Conservation (phyloP, 2,888 invertebrate genomes). For the Dromius quadrimaculatus region DNA sequence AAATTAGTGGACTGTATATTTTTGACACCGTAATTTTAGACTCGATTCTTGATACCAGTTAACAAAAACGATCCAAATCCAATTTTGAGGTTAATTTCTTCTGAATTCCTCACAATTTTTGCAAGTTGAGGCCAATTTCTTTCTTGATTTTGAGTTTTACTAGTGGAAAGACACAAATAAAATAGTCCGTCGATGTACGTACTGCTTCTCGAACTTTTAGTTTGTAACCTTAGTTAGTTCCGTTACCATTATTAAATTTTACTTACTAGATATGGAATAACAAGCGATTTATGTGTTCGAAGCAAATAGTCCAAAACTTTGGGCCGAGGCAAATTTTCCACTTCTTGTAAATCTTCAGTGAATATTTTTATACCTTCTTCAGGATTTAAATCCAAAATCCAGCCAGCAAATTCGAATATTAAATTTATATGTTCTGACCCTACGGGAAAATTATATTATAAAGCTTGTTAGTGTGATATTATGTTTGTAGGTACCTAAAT, state of each 20-base stretch:
- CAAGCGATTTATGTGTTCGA: slow-evolving; percentile 82
- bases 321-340: slow-evolving; percentile 89
- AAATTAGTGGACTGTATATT: no score
- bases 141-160: no score
- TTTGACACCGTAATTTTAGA: no score
- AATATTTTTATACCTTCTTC: slow-evolving; percentile 92
- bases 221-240: not conserved
- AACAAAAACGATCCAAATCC: no score
- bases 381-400: slow-evolving; percentile 89
- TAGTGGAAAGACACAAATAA: no score
- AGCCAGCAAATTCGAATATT: slow-evolving; percentile 94
- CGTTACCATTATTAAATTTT: not conserved
- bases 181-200: no score
- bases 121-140: no score
- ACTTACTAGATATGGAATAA: slow-evolving; percentile 86
- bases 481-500: slow-evolving; percentile 75
- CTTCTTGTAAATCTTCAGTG: slow-evolving; percentile 88
- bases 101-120: no score
- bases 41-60: no score
- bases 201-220: no score
- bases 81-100: no score
- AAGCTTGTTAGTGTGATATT: no score
- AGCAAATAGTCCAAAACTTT: slow-evolving; percentile 89
- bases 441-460: slow-evolving; percentile 60
- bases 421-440: slow-evolving; percentile 84